These are phyloP conservation scores for Hofmannophila pseudospretella DNA, from an alignment of 2,888 invertebrate genomes.

Conservation along the genomic window DNA sequence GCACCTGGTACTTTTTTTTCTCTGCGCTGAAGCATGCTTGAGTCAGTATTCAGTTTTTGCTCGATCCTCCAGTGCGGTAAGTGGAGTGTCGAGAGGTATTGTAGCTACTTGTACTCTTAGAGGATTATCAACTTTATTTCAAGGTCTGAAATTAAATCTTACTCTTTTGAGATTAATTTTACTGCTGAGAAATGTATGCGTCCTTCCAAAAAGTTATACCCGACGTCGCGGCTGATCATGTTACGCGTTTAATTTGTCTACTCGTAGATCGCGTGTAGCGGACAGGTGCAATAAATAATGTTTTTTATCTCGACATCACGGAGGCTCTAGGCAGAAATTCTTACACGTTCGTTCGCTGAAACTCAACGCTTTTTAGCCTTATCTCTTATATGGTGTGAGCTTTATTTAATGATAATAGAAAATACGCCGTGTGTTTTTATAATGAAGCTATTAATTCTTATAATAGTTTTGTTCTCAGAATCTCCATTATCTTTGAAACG, in stretches of 20 bases:
- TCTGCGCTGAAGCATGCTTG: slow-evolving; percentile 54
- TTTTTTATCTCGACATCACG: slow-evolving; percentile 65
- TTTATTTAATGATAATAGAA: slow-evolving; percentile 3
- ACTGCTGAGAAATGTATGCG: slow-evolving; percentile 31
- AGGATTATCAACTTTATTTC: slow-evolving; percentile 10
- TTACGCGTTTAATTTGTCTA: slow-evolving; percentile 73
- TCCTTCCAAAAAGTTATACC: slow-evolving; percentile 42
- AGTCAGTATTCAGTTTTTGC: slow-evolving; percentile 61
- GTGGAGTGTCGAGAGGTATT: slow-evolving; percentile 45
- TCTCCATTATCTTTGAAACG: no score
- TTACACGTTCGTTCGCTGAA: slow-evolving; percentile 67
- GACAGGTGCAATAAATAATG: slow-evolving; percentile 67
- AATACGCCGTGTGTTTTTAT: not conserved
- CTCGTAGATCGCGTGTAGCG: slow-evolving; percentile 67
- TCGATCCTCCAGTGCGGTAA: slow-evolving; percentile 43
- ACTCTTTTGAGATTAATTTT: slow-evolving; percentile 6
- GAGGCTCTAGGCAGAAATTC: slow-evolving; percentile 65
- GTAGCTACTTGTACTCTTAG: slow-evolving; percentile 31
- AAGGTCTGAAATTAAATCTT: slow-evolving; percentile 16
- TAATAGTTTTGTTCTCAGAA: not conserved
- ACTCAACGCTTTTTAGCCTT: slow-evolving; percentile 40
- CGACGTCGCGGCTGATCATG: slow-evolving; percentile 53
- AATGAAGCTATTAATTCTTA: not conserved
- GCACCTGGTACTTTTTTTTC: slow-evolving; percentile 72
- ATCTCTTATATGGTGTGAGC: slow-evolving; percentile 10